Evolutionary conservation across 2,113 vertebrate genomes (phyloP).

Genomic region (Pachyramphus minor): DNA sequence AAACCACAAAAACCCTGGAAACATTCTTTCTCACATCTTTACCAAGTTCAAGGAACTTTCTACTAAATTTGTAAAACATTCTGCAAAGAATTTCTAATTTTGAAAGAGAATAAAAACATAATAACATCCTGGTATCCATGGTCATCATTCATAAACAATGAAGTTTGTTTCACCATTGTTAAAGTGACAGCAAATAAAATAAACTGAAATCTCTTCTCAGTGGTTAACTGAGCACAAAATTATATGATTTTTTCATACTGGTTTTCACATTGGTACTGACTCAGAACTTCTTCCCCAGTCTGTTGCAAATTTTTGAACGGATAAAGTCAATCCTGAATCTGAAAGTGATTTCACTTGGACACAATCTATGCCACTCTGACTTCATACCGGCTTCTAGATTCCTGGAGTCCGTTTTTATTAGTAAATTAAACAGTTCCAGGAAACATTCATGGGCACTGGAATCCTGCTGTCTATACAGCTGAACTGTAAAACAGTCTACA

Average conservation of each 20-base stretch:
- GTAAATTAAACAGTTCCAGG: slow-evolving; percentile 62
- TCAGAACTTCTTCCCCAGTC: slow-evolving; percentile 6
- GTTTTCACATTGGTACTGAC: background rate
- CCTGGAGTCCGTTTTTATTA: slow-evolving; percentile 42
- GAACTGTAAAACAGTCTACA: background rate
- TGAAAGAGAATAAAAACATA: background rate
- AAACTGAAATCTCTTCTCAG: background rate
- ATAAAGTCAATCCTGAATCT: background rate
- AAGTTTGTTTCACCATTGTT: background rate
- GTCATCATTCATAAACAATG: background rate
- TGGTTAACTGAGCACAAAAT: background rate
- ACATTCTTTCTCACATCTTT: background rate
- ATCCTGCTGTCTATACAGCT: slow-evolving; percentile 18
- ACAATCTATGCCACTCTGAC: background rate
- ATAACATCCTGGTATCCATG: background rate
- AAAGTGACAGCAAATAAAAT: background rate
- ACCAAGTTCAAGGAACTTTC: background rate
- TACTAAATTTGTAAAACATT: background rate
- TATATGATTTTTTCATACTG: background rate
- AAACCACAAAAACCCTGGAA: background rate
- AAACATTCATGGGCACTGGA: slow-evolving; percentile 14
- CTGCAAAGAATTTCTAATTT: background rate
- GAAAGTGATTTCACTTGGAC: slow-evolving; percentile 32
- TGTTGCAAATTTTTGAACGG: background rate
- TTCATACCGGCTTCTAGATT: slow-evolving; percentile 28